These are phyloP conservation scores for Pseudomyrmex gracilis DNA, from an alignment of 1,140 invertebrate genomes.

Conservation along the genomic window DNA sequence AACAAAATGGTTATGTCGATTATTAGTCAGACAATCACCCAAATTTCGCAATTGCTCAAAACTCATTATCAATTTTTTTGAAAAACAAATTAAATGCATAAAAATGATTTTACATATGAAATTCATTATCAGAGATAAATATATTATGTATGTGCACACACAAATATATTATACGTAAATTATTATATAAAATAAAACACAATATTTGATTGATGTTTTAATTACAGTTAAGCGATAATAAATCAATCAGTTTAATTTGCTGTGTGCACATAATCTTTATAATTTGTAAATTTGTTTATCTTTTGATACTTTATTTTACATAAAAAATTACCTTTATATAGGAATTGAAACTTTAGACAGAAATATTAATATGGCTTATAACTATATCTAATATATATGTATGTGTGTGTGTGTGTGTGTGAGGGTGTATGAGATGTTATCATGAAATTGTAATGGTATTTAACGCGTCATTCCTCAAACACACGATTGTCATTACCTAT, in stretches of 20 bases:
- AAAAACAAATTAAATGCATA: too few relatives aligned
- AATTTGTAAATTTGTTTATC: background rate
- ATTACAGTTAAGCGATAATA: background rate
- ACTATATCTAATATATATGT: too few relatives aligned
- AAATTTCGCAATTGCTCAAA: conserved; percentile 36
- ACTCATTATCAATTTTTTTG: background rate
- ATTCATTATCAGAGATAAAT: too few relatives aligned
- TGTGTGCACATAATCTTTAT: background rate
- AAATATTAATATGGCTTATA: too few relatives aligned
- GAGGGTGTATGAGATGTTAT: too few relatives aligned
- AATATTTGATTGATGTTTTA: background rate
- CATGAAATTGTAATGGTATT: background rate
- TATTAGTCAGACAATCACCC: conserved; percentile 65
- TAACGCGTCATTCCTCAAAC: background rate
- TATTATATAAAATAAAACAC: background rate
- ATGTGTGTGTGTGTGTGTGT: too few relatives aligned
- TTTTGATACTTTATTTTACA: background rate
- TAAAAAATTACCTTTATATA: background rate
- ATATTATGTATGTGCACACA: too few relatives aligned
- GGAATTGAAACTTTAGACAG: background rate
- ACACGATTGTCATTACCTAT: conserved; percentile 4
- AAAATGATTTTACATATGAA: too few relatives aligned
- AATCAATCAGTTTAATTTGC: background rate
- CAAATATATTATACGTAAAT: too few relatives aligned
- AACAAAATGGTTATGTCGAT: conserved; percentile 67